phyloP scores from a whole-genome alignment of 2,888 invertebrate genomes.

The Stenotaenia linearis region DNA sequence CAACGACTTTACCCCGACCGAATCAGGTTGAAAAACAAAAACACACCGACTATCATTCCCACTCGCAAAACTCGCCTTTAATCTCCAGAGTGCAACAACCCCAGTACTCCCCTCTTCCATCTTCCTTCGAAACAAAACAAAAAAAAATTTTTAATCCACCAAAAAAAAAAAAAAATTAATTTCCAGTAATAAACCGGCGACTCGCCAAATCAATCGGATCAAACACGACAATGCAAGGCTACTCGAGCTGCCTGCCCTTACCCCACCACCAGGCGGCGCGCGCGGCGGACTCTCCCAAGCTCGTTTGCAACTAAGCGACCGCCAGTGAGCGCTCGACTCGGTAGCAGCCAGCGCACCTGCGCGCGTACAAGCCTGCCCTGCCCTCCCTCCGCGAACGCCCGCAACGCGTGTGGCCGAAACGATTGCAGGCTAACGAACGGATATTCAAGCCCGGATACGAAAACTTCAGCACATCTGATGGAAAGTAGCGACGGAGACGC shows the following conservation, averaged over 20 bases:
- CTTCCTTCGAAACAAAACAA: not conserved
- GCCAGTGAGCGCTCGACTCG: slow-evolving; percentile 29
- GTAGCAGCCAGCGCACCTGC: slow-evolving; percentile 32
- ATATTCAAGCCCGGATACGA: slow-evolving; percentile 24
- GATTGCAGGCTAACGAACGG: slow-evolving; percentile 24
- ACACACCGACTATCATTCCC: not conserved
- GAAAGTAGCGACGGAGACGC: not conserved
- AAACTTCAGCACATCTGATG: not conserved
- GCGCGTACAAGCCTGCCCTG: slow-evolving; percentile 29
- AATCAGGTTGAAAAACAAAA: not conserved
- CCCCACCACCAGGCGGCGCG: slow-evolving; percentile 30
- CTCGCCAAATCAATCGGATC: slow-evolving; percentile 12
- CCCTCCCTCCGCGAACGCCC: slow-evolving; percentile 24
- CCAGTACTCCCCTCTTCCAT: too few relatives aligned
- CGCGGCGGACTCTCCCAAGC: slow-evolving; percentile 4
- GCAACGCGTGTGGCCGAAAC: slow-evolving; percentile 27
- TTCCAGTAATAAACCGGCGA: too few relatives aligned
- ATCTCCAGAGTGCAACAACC: not conserved
- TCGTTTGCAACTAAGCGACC: not conserved
- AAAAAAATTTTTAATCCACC: not conserved
- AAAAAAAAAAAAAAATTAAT: too few relatives aligned
- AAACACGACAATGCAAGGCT: slow-evolving; percentile 4
- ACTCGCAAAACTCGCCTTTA: not conserved
- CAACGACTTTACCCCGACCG: not conserved
- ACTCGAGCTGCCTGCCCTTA: slow-evolving; percentile 2